Percentiles rank a stretch among this genome's conserved stretches.
Evolutionary conservation across 2,888 invertebrate species (phyloP).

Genomic region (Tetanocera ferruginea): DNA sequence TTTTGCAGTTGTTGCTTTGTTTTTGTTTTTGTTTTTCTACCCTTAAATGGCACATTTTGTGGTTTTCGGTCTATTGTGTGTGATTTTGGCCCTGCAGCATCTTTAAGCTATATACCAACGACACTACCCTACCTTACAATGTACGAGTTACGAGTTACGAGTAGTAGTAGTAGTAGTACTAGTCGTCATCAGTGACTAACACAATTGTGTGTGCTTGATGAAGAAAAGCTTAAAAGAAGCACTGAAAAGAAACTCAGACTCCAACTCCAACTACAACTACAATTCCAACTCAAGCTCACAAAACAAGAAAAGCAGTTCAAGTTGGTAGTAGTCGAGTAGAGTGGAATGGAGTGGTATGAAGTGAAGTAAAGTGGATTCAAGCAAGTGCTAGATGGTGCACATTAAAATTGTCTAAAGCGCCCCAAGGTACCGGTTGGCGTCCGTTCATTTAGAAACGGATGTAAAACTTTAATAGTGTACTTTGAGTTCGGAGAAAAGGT

Average conservation of each 20-base stretch:
- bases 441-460: constrained; percentile 33
- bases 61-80: constrained; percentile 25
- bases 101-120: neutral
- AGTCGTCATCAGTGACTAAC: constrained; percentile 1
- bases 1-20: neutral
- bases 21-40: constrained; percentile 4
- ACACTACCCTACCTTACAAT: neutral
- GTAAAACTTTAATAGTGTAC: constrained; percentile 33
- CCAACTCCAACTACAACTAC: neutral
- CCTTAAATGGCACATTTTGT: constrained; percentile 32
- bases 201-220: constrained; percentile 12
- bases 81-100: constrained; percentile 26
- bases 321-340: neutral
- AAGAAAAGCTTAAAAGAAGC: neutral
- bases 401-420: constrained; percentile 28
- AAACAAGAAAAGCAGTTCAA: neutral
- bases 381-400: neutral
- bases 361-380: neutral
- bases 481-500: constrained; percentile 15
- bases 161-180: neutral
- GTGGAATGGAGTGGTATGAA: neutral
- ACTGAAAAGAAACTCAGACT: neutral
- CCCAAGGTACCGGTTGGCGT: constrained; percentile 15
- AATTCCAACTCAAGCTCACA: neutral
- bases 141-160: neutral